Conservation (phyloP, 2,888 invertebrate species). For the Crematogaster levior region DNA sequence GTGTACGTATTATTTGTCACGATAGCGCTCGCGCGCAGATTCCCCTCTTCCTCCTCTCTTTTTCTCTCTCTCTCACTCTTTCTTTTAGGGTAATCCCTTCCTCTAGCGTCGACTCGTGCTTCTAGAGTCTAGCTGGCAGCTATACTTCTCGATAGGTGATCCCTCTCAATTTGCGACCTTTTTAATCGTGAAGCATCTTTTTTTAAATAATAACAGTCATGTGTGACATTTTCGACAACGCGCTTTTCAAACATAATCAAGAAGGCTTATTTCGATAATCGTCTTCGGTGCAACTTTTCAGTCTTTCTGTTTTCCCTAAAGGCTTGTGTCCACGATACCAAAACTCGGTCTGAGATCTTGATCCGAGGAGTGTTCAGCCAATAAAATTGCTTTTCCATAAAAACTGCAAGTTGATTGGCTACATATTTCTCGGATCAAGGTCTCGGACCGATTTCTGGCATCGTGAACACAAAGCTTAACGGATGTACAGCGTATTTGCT, state of each 20-base stretch:
- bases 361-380: too few relatives aligned
- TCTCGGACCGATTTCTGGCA: too few relatives aligned
- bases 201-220: slow-evolving; percentile 36
- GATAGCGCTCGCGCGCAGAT: slow-evolving; percentile 66
- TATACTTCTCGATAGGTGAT: slow-evolving; percentile 51
- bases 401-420: too few relatives aligned
- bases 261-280: neutral
- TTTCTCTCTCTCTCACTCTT: neutral
- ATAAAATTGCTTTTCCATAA: too few relatives aligned
- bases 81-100: neutral
- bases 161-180: slow-evolving; percentile 39
- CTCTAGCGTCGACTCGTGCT: slow-evolving; percentile 22
- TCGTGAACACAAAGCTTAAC: too few relatives aligned
- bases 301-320: neutral
- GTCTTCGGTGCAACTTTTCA: neutral
- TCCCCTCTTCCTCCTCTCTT: neutral
- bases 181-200: slow-evolving; percentile 46
- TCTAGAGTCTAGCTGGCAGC: slow-evolving; percentile 40
- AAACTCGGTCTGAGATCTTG: too few relatives aligned
- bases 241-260: neutral
- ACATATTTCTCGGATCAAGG: too few relatives aligned
- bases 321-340: too few relatives aligned
- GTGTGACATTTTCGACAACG: slow-evolving; percentile 18
- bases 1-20: slow-evolving; percentile 73
- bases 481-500: neutral